phyloP scores from a whole-genome alignment of 92 coral and sea anemone genomes.

The Plumapathes pennacea region DNA sequence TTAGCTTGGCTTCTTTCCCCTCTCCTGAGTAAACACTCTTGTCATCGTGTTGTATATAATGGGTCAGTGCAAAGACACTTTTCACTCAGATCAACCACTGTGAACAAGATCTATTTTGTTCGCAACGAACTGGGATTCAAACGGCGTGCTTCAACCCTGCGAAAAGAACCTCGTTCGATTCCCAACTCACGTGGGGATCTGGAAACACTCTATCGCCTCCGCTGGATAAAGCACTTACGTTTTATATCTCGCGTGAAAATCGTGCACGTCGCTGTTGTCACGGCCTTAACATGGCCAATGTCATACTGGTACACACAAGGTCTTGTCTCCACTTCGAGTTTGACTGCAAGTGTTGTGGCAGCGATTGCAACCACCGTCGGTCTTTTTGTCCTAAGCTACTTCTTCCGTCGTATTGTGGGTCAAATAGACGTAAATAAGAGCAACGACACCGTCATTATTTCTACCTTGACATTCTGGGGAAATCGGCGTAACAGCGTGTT shows the following conservation, averaged over 20 bases:
- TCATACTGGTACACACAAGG: conserved; percentile 66
- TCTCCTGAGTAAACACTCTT: too few relatives aligned
- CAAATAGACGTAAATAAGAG: conserved; percentile 44
- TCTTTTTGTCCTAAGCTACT: conserved; percentile 68
- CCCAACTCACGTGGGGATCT: too few relatives aligned
- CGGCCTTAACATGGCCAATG: conserved; percentile 67
- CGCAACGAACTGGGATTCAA: too few relatives aligned
- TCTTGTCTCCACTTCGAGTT: conserved; percentile 24
- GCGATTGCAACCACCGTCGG: conserved; percentile 81
- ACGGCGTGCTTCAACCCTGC: too few relatives aligned
- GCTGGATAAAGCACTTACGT: conserved; percentile 76
- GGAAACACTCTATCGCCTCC: conserved; percentile 62
- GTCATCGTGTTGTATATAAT: too few relatives aligned
- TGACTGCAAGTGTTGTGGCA: conserved; percentile 48
- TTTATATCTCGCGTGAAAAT: conserved; percentile 74
- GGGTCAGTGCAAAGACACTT: too few relatives aligned
- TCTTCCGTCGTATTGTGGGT: conserved; percentile 79
- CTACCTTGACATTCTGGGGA: conserved; percentile 85
- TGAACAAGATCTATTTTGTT: too few relatives aligned
- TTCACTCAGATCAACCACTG: too few relatives aligned
- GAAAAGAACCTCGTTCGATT: too few relatives aligned
- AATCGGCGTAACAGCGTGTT: conserved; percentile 58
- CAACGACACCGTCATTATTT: conserved; percentile 46
- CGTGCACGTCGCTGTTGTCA: conserved; percentile 61
- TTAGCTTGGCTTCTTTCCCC: too few relatives aligned